Evolutionary conservation across 2,113 vertebrate genomes (phyloP), one percentile per base, ranked within the genome.

Genomic region (Eulemur rufifrons): DNA sequence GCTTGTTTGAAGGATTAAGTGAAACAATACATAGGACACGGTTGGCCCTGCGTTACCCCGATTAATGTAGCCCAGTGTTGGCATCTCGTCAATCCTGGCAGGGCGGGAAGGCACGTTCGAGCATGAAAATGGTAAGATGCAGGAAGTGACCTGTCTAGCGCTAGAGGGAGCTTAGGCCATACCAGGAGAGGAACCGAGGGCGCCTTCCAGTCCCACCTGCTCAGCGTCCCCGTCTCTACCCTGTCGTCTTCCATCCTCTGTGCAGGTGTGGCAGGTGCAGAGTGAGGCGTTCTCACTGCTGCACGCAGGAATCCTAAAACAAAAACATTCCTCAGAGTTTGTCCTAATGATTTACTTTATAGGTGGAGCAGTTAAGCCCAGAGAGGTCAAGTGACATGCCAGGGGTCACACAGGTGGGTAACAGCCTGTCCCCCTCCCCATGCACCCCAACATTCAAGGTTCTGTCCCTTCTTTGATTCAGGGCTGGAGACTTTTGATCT

Each of bases 111-210:
- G 66, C 10, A 3, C 1, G 64, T 74, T 64, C 83, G 7, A 37
- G 23, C n/a, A 5, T 37, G 82, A 54, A 23, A 82, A 45, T 4
- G 8, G 1, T 14, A 20, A 37, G 12, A 32, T 2, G 3, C 27
- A 56, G 8, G 54, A 56, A 56, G 23, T 7, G 6, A 29, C 68
- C 20, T 1, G n/a, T 63, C 42, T 10, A 34, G 69, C 42, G 17
- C 1, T 52, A 78, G 34, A 68, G 34, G 23, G 37, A 2, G 11
- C 69, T 52, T 15, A 5, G 2, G 21, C 52, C 50, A 11, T 2
- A 20, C 39, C 10, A 8, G 3, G 45, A 20, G 2, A 10, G 82
- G 52, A 63, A 15, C 0, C 0, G 1, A 6, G 4, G 45, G 37
- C 15, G 0, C 54, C n/a, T 9, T 18, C 12, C 21, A 1, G n/a